A percentile compares a stretch with the other conserved stretches of the same genome.
Evolutionary conservation across 2,888 invertebrate genomes (phyloP).

Genomic region (Coecobrya sp.): DNA sequence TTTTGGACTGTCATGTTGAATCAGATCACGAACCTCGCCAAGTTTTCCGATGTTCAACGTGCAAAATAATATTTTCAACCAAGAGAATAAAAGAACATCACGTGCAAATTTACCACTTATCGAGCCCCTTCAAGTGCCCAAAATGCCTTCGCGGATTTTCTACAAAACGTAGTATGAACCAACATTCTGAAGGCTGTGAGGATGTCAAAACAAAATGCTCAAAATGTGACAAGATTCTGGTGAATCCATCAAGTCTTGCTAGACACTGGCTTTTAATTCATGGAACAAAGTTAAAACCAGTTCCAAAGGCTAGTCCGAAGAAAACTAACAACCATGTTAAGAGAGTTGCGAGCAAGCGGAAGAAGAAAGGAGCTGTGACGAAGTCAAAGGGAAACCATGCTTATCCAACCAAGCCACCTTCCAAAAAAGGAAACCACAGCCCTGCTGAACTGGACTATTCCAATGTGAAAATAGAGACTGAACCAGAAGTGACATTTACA

Average conservation of each 20-base stretch:
- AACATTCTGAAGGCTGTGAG: not conserved
- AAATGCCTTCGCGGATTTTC: not conserved
- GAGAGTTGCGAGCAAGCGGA: not conserved
- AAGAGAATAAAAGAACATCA: not conserved
- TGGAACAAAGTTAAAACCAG: not conserved
- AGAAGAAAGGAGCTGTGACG: not conserved
- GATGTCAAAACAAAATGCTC: constrained; percentile 15
- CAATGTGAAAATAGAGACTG: constrained; percentile 31
- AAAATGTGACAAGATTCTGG: constrained; percentile 35
- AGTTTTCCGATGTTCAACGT: not conserved
- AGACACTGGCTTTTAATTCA: constrained; percentile 55
- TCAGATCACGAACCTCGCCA: not conserved
- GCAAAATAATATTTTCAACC: not conserved
- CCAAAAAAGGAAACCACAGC: not conserved
- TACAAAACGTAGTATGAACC: not conserved
- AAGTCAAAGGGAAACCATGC: not conserved
- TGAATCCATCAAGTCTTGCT: not conserved
- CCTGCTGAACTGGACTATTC: not conserved
- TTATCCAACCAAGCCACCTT: not conserved
- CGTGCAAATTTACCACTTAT: not conserved
- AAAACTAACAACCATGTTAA: not conserved
- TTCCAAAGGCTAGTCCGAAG: not conserved
- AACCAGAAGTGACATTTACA: constrained; percentile 16
- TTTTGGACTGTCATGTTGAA: not conserved
- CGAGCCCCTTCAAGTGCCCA: not conserved